Percentiles rank a stretch among this genome's conserved stretches.
Conservation (phyloP, 1,140 invertebrate species). For the Drosophila ercepeae region DNA sequence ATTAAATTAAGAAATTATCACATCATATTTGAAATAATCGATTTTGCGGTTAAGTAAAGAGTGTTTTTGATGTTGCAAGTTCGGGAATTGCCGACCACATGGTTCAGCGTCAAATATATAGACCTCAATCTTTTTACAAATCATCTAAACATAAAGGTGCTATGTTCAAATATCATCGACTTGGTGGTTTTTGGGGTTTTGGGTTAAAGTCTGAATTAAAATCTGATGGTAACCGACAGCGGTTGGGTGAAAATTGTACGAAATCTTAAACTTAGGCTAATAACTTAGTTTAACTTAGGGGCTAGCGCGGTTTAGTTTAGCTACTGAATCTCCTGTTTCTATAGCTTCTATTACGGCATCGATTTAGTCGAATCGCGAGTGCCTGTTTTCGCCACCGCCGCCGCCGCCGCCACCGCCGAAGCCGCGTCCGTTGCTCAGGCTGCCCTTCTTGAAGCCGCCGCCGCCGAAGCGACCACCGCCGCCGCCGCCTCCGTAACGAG, state of each 20-base stretch:
- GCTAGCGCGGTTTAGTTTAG: slow-evolving; percentile 74
- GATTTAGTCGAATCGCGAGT: slow-evolving; percentile 85
- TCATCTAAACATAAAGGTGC: slow-evolving; percentile 58
- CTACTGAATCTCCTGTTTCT: slow-evolving; percentile 73
- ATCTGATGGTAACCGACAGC: slow-evolving; percentile 11
- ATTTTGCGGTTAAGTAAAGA: slow-evolving; percentile 66
- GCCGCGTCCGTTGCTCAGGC: slow-evolving; percentile 67
- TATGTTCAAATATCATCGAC: slow-evolving; percentile 58
- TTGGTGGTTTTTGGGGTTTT: slow-evolving; percentile 8
- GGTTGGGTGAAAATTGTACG: slow-evolving; percentile 53
- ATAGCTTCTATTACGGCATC: slow-evolving; percentile 43
- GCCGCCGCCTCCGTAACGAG: slow-evolving; percentile 73
- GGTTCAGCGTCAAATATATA: slow-evolving; percentile 70
- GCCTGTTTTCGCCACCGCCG: slow-evolving; percentile 83
- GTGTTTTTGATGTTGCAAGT: slow-evolving; percentile 43
- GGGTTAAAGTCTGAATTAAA: slow-evolving; percentile 26
- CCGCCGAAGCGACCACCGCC: slow-evolving; percentile 84
- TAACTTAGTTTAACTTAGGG: slow-evolving; percentile 74
- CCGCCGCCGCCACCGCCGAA: slow-evolving; percentile 83
- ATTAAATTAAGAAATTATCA: slow-evolving; percentile 79
- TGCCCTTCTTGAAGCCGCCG: slow-evolving; percentile 77
- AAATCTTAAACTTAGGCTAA: slow-evolving; percentile 74
- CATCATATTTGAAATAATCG: slow-evolving; percentile 69
- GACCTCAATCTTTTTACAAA: slow-evolving; percentile 57
- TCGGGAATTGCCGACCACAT: slow-evolving; percentile 14